phyloP scores from a whole-genome alignment of 2,888 invertebrate genomes.

The Eristalis pertinax region DNA sequence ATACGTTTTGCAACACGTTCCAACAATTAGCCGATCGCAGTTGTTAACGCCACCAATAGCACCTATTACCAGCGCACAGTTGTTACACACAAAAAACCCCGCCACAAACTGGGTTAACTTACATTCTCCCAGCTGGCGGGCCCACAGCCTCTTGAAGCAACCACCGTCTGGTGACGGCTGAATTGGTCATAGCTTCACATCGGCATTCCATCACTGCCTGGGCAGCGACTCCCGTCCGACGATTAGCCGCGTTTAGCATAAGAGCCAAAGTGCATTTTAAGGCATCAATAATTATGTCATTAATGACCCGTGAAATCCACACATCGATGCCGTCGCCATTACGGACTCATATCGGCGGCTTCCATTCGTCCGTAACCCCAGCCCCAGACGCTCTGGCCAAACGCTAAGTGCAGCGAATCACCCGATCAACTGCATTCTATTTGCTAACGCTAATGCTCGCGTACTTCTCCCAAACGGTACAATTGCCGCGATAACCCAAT shows the following conservation, averaged over 20 bases:
- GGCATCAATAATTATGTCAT: conserved; percentile 63
- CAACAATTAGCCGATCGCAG: background rate
- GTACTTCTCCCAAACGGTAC: conserved; percentile 32
- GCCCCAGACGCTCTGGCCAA: conserved; percentile 33
- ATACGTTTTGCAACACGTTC: background rate
- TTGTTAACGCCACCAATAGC: background rate
- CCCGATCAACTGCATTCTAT: conserved; percentile 44
- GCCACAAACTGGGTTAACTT: background rate
- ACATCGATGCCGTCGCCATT: conserved; percentile 57
- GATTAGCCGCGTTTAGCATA: background rate
- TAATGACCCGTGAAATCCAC: conserved; percentile 66
- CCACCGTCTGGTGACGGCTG: background rate
- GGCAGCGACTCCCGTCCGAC: background rate
- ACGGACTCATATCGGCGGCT: conserved; percentile 3
- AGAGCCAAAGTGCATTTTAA: conserved; percentile 31
- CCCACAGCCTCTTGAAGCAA: background rate
- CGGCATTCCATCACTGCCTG: background rate
- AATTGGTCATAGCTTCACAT: background rate
- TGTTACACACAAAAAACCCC: background rate
- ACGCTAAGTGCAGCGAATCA: conserved; percentile 67
- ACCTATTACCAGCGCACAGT: background rate
- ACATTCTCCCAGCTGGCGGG: background rate
- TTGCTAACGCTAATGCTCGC: conserved; percentile 17
- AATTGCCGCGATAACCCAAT: conserved; percentile 58
- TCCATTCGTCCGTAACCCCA: conserved; percentile 11